Conservation (phyloP, 2,888 invertebrate species). For the Agonum fuliginosum region DNA sequence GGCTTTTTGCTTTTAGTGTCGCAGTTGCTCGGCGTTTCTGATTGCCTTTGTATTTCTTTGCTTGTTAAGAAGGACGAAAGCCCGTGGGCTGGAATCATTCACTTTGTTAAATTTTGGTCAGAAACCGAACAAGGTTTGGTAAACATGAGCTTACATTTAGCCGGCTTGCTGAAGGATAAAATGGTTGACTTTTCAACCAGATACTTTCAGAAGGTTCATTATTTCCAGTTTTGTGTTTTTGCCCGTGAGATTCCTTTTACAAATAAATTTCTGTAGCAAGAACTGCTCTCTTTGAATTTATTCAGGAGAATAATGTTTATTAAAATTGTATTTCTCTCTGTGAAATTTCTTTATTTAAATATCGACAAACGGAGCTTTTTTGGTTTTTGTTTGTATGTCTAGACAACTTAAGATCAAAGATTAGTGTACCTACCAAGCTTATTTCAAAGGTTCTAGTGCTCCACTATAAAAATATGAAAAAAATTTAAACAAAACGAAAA, state of each 20-base stretch:
- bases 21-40: constrained; percentile 27
- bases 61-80: constrained; percentile 32
- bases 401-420: too few species aligned
- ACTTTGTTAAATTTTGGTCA: constrained; percentile 53
- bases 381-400: too few species aligned
- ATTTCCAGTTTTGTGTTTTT: not conserved
- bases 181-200: not conserved
- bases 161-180: not conserved
- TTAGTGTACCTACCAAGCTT: too few species aligned
- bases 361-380: too few species aligned
- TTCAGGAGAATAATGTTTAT: too few species aligned
- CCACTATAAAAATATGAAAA: too few species aligned
- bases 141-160: constrained; percentile 20
- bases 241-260: not conserved
- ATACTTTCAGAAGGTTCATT: constrained; percentile 13
- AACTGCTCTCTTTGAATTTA: too few species aligned
- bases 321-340: too few species aligned
- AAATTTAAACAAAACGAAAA: too few species aligned
- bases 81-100: constrained; percentile 11
- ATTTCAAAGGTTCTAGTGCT: too few species aligned
- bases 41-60: constrained; percentile 46
- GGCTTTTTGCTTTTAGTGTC: constrained; percentile 22
- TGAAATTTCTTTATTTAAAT: too few species aligned
- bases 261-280: too few species aligned
- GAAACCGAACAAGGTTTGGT: constrained; percentile 14